Conservation (phyloP, 2,888 invertebrate species). For the Apamea monoglypha region DNA sequence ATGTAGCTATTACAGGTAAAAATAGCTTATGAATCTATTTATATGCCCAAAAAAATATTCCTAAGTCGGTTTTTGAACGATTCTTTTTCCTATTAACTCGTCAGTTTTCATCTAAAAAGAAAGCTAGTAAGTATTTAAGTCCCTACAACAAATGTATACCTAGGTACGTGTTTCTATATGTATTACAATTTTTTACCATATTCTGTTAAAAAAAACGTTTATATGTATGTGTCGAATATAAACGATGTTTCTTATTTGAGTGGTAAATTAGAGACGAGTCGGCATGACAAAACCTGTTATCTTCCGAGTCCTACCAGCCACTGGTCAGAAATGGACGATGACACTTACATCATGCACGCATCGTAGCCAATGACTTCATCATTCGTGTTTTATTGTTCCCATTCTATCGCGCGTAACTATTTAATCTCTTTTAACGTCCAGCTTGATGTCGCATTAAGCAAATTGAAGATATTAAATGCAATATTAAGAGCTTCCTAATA, state of each 20-base stretch:
- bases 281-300: slow-evolving; percentile 59
- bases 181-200: background rate
- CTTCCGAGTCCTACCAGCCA: slow-evolving; percentile 35
- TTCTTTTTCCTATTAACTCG: background rate
- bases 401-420: slow-evolving; percentile 44
- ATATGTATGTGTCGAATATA: background rate
- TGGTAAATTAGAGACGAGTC: slow-evolving; percentile 36
- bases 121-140: background rate
- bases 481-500: slow-evolving; percentile 7
- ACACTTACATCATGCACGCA: slow-evolving; percentile 66
- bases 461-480: slow-evolving; percentile 31
- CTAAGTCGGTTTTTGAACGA: background rate
- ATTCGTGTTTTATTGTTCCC: slow-evolving; percentile 67
- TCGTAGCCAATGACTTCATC: slow-evolving; percentile 73
- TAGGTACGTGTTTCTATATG: background rate
- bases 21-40: too few species aligned
- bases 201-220: background rate
- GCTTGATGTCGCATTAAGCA: slow-evolving; percentile 34
- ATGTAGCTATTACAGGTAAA: too few species aligned
- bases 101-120: background rate
- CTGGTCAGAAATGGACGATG: slow-evolving; percentile 54
- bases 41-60: background rate
- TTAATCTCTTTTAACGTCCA: slow-evolving; percentile 44
- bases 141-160: background rate
- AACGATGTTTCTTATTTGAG: slow-evolving; percentile 10